A percentile compares a stretch with the other conserved stretches of the same genome.
phyloP scores from a whole-genome alignment of 2,888 invertebrate genomes.

The Plagodis pulveraria region DNA sequence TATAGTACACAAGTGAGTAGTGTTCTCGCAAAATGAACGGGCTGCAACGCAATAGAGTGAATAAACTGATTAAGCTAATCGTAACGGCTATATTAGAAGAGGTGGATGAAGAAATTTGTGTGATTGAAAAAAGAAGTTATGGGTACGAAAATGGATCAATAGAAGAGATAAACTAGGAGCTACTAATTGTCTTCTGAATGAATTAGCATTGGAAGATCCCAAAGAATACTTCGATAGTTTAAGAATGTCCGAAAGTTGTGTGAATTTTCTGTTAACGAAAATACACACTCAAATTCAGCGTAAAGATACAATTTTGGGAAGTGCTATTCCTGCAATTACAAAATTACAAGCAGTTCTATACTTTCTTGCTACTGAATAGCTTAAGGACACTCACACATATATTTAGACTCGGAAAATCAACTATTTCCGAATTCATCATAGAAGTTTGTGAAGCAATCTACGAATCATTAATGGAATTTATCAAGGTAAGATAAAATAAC shows the following conservation, averaged over 20 bases:
- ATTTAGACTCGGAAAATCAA: slow-evolving; percentile 40
- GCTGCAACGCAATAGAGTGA: too few species aligned
- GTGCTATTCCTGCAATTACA: slow-evolving; percentile 33
- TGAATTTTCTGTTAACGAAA: slow-evolving; percentile 37
- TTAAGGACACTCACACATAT: slow-evolving; percentile 39
- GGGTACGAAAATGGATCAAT: too few species aligned
- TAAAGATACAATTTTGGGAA: slow-evolving; percentile 30
- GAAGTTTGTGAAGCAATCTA: slow-evolving; percentile 42
- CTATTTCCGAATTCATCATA: slow-evolving; percentile 37
- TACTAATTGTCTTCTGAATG: too few species aligned
- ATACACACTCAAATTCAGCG: slow-evolving; percentile 31
- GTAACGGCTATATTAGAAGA: too few species aligned
- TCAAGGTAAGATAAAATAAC: slow-evolving; percentile 37
- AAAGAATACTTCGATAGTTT: neutral
- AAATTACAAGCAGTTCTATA: too few species aligned
- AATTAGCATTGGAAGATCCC: slow-evolving; percentile 1
- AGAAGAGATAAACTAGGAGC: too few species aligned
- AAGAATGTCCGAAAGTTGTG: slow-evolving; percentile 27
- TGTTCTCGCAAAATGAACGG: too few species aligned
- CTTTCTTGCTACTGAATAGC: slow-evolving; percentile 40
- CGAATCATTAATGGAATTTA: slow-evolving; percentile 35
- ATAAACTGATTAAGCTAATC: too few species aligned
- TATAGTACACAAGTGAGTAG: too few species aligned
- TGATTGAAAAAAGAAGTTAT: too few species aligned
- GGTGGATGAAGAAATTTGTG: too few species aligned